Percentiles rank a stretch among this genome's conserved stretches.
phyloP scores from a whole-genome alignment of 2,797 vertebrate genomes.

The Cossypha dichroa region DNA sequence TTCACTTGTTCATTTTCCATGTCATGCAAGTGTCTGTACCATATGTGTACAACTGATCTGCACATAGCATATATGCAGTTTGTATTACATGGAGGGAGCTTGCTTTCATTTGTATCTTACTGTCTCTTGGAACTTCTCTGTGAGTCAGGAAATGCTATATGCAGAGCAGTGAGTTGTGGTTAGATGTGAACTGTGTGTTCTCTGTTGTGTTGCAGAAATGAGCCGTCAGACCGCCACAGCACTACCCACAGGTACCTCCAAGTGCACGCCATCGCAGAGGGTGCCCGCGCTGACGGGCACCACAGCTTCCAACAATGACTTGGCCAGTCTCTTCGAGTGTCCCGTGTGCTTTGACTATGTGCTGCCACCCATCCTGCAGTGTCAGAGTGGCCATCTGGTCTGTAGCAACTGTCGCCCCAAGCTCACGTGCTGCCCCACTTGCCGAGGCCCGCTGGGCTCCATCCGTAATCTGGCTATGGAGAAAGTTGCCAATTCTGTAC shows the following conservation, averaged over 20 bases:
- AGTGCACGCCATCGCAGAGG: constrained; percentile 96
- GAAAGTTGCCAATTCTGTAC: constrained; percentile 98
- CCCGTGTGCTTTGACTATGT: constrained; percentile 99
- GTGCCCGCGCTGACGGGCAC: constrained; percentile 96
- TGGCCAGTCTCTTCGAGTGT: constrained; percentile 98
- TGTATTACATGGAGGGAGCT: fast-evolving
- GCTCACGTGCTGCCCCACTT: constrained; percentile 98
- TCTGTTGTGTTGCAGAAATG: constrained; percentile 86
- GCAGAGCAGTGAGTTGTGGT: background rate
- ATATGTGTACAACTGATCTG: fast-evolving
- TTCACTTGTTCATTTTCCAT: fast-evolving
- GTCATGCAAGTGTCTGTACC: fast-evolving
- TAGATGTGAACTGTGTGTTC: background rate
- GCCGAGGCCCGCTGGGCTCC: constrained; percentile 94
- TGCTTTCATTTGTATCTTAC: background rate
- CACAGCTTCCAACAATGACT: constrained; percentile 98
- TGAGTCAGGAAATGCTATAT: fast-evolving
- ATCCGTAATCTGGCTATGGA: constrained; percentile 99
- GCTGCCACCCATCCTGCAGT: constrained; percentile 96
- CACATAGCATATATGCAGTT: fast-evolving
- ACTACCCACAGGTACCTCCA: constrained; percentile 97
- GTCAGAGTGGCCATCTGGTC: constrained; percentile 97
- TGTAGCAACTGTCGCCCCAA: constrained; percentile 99
- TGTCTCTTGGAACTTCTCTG: background rate
- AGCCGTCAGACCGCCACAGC: constrained; percentile 99